Evolutionary conservation across 1,140 invertebrate genomes (phyloP), one percentile per base, ranked within the genome.

Genomic region (Chelonus insularis): DNA sequence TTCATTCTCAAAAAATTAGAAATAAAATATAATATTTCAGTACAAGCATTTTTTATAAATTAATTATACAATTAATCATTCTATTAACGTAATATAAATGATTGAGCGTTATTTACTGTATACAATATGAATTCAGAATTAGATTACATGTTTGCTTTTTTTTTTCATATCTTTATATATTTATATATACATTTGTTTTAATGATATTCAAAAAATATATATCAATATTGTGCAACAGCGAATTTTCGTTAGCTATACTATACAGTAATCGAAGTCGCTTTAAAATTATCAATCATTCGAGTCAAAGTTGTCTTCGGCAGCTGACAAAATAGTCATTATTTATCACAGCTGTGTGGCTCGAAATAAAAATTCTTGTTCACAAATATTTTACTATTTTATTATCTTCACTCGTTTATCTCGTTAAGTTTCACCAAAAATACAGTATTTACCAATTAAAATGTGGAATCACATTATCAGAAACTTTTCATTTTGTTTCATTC

Each of bases 41-140:
- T 63, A 32, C 51, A 65, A 14, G 20, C 21, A 63, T 45, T 55
- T 23, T 60, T 58, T 20, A 37, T 45, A 41, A 25, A 57, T 57
- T 14, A n/a, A 23, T 14, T n/a, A 16, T 16, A 47, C 39, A 23
- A 32, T 57, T 57, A 7, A 14, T 20, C 32, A 51, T n/a, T 23
- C 14, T 23, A 51, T 34, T 37, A 60, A 52, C 23, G 2, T 39
- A 11, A 48, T 47, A 48, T 47, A 48, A 36, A 45, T 45, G 2
- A 11, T 20, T 45, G 43, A 45, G 43, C 43, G 43, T 16, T 45
- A 45, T 16, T 45, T 21, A 16, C 5, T 39, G 14, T n/a, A n/a
- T n/a, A n/a, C n/a, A n/a, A n/a, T n/a, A n/a, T n/a, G n/a, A n/a
- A n/a, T n/a, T n/a, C n/a, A n/a, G n/a, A n/a, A n/a, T n/a, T n/a